phyloP scores from a whole-genome alignment of 2,888 invertebrate genomes.

The Andrena praecox region DNA sequence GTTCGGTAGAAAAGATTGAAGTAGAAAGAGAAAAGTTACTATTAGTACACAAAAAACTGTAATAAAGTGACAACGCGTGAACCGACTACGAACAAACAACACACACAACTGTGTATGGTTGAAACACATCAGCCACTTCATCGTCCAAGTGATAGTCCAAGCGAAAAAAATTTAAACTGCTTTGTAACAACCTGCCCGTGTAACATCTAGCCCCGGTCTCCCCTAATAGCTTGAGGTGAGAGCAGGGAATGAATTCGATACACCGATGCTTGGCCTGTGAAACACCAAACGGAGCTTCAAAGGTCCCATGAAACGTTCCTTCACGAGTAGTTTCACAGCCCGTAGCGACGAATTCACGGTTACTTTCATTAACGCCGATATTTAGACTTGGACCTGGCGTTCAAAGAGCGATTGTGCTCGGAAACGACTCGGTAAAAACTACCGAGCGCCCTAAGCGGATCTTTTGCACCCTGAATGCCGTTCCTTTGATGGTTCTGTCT shows the following conservation, averaged over 20 bases:
- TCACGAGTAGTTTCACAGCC: neutral
- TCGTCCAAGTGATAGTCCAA: too few relatives aligned
- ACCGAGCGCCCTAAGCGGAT: neutral
- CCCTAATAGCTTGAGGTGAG: too few relatives aligned
- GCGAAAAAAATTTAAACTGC: too few relatives aligned
- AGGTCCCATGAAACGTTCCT: neutral
- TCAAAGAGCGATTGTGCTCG: slow-evolving; percentile 18
- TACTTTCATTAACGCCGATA: slow-evolving; percentile 26
- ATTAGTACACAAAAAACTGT: too few relatives aligned
- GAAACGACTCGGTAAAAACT: neutral
- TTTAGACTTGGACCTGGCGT: slow-evolving; percentile 8
- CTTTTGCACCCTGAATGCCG: slow-evolving; percentile 2
- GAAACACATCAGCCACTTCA: too few relatives aligned
- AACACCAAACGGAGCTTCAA: neutral
- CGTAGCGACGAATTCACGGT: neutral
- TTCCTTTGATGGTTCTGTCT: neutral
- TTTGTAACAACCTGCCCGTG: too few relatives aligned
- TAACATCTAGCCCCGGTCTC: too few relatives aligned
- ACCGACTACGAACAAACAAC: too few relatives aligned
- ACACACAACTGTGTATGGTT: too few relatives aligned
- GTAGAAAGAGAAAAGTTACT: too few relatives aligned
- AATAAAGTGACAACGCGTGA: too few relatives aligned
- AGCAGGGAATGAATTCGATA: neutral
- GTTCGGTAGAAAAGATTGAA: too few relatives aligned
- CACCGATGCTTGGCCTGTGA: neutral